These are phyloP conservation scores for Anser cygnoides DNA, from an alignment of 2,113 vertebrate genomes.

Conservation along the genomic window DNA sequence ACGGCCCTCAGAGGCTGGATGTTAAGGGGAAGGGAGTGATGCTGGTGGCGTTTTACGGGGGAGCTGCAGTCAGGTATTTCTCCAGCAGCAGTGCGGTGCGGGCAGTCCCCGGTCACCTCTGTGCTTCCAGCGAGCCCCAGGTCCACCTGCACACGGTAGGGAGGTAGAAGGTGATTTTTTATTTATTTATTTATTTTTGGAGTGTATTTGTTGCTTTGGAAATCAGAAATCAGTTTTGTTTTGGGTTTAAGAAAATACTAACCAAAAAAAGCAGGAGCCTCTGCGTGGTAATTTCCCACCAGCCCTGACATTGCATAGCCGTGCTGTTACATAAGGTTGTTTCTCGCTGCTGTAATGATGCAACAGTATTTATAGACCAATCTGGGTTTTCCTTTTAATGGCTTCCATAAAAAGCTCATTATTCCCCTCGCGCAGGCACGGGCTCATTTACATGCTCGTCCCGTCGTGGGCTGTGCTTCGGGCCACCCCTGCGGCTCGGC, in stretches of 20 bases:
- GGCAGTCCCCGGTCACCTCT: not conserved
- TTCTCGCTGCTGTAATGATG: not conserved
- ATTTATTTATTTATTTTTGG: not conserved
- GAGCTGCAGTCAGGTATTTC: not conserved
- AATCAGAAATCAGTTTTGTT: not conserved
- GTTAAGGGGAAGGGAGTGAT: not conserved
- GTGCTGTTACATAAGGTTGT: not conserved
- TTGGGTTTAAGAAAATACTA: not conserved
- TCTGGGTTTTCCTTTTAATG: constrained; percentile 53
- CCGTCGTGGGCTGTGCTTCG: not conserved
- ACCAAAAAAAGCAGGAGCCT: rapidly evolving
- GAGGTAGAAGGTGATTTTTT: not conserved
- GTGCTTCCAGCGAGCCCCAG: not conserved
- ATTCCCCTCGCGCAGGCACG: not conserved
- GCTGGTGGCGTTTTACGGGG: not conserved
- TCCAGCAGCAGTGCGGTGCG: not conserved
- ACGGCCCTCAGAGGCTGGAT: not conserved
- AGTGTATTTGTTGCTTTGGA: not conserved
- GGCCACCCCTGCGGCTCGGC: not conserved
- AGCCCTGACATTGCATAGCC: not conserved
- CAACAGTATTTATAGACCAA: constrained; percentile 36
- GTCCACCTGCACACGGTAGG: rapidly evolving
- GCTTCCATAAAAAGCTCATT: constrained; percentile 60
- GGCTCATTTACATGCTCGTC: constrained; percentile 16
- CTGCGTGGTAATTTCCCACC: not conserved